phyloP scores from a whole-genome alignment of 2,888 invertebrate species.

The Cacoxenus indagator region DNA sequence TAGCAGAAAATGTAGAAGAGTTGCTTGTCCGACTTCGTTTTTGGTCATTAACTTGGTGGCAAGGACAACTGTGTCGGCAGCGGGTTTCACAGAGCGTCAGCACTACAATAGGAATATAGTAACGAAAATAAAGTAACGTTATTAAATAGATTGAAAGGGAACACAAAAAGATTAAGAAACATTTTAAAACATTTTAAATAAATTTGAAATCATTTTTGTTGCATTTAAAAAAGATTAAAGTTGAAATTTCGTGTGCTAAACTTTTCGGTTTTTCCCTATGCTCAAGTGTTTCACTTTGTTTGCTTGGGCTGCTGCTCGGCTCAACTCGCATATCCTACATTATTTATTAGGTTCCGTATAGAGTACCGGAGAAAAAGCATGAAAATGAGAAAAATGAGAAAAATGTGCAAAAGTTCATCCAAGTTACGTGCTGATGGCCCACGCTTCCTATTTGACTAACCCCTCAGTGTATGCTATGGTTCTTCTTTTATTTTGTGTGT shows the following conservation, averaged over 20 bases:
- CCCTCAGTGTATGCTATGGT: neutral
- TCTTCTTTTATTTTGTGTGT: too few species aligned
- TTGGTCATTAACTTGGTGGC: conserved; percentile 10
- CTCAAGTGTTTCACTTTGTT: neutral
- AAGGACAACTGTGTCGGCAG: conserved; percentile 7
- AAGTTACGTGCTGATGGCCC: neutral
- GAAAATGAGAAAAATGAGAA: neutral
- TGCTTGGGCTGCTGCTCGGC: neutral
- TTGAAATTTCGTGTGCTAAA: neutral
- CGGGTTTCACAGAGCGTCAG: too few species aligned
- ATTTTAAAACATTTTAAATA: neutral
- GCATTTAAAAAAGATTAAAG: neutral
- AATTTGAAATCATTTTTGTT: neutral
- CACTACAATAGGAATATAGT: too few species aligned
- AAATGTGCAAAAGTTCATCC: conserved; percentile 1
- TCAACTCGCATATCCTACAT: neutral
- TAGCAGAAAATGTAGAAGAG: neutral
- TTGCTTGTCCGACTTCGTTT: neutral
- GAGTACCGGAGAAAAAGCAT: neutral
- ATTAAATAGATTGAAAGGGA: neutral
- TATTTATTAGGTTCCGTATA: neutral
- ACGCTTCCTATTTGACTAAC: neutral
- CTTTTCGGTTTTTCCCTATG: neutral
- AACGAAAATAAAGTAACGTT: too few species aligned
- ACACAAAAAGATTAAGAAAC: neutral